A percentile compares a stretch with the other conserved stretches of the same genome.
phyloP scores from a whole-genome alignment of 2,113 vertebrate genomes.

The Poeciliopsis retropinna region DNA sequence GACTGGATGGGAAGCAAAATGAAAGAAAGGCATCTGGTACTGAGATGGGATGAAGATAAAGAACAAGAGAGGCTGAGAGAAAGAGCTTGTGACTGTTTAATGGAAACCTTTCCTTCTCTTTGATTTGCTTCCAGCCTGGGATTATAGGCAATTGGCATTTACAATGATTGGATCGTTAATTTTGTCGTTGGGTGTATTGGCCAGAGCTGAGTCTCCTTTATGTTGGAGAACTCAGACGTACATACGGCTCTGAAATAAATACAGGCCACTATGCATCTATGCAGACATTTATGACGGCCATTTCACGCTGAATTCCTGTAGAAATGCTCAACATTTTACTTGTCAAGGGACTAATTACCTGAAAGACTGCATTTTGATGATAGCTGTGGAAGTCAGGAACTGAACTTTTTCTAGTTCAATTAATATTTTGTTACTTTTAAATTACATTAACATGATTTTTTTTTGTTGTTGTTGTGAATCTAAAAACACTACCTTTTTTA shows the following conservation, averaged over 20 bases:
- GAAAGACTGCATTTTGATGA: not conserved
- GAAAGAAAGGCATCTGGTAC: conserved; percentile 96
- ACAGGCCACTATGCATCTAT: not conserved
- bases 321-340: not conserved
- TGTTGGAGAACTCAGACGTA: conserved; percentile 39
- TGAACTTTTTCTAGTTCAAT: not conserved
- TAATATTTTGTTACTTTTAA: not conserved
- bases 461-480: not conserved
- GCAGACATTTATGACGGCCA: not conserved
- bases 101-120: conserved; percentile 82
- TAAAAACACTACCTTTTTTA: not conserved
- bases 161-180: conserved; percentile 79
- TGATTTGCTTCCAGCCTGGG: conserved; percentile 81
- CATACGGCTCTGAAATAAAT: conserved; percentile 1
- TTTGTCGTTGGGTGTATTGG: conserved; percentile 58
- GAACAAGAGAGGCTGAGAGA: conserved; percentile 72
- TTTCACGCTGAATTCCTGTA: not conserved
- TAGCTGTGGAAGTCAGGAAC: not conserved
- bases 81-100: conserved; percentile 85
- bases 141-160: conserved; percentile 83
- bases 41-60: conserved; percentile 65
- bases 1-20: conserved; percentile 68
- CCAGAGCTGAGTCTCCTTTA: conserved; percentile 50
- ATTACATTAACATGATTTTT: not conserved
- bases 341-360: not conserved